phyloP scores from a whole-genome alignment of 2,888 invertebrate species.

The Fragum sueziense region DNA sequence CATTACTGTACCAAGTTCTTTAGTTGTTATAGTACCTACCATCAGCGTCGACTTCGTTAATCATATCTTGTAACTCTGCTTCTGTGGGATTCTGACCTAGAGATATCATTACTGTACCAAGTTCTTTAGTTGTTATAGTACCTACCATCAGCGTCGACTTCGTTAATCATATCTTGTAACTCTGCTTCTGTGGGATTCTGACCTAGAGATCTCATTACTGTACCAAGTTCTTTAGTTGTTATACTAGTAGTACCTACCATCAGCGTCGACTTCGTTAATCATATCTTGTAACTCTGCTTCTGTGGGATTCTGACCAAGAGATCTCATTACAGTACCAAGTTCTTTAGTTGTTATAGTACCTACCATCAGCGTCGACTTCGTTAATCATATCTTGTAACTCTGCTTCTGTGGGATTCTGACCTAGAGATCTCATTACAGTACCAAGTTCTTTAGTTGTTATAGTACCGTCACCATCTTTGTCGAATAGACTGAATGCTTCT shows the following conservation, averaged over 20 bases:
- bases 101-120: slow-evolving; percentile 10
- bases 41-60: neutral
- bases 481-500: slow-evolving; percentile 18
- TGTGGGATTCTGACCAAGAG: neutral
- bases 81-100: slow-evolving; percentile 15
- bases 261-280: neutral
- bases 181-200: neutral
- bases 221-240: neutral
- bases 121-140: slow-evolving; percentile 19
- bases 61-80: neutral
- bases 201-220: neutral
- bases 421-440: slow-evolving; percentile 12
- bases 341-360: neutral
- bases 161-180: slow-evolving; percentile 2
- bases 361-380: neutral
- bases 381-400: neutral
- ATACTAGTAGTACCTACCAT: neutral
- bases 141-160: slow-evolving; percentile 6
- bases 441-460: slow-evolving; percentile 21
- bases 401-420: slow-evolving; percentile 12
- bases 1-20: neutral
- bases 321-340: neutral
- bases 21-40: neutral
- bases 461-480: slow-evolving; percentile 17
- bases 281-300: neutral